Evolutionary conservation across 1,140 invertebrate species (phyloP), one percentile per base, ranked within the genome.

Genomic region (Drosophila rhopaloa): DNA sequence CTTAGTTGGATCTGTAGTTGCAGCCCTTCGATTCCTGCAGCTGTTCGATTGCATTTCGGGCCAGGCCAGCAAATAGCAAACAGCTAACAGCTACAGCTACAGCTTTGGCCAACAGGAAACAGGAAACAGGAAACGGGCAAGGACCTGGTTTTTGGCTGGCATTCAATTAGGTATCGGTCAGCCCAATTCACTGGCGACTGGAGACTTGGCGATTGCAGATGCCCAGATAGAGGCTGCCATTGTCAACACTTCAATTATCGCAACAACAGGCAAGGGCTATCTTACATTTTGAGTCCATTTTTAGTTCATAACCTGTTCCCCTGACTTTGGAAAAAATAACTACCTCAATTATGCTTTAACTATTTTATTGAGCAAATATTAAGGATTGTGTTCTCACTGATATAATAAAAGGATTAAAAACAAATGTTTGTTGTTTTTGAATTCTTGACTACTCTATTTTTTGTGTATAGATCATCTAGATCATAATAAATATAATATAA

Each of bases 141-240:
- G 47, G 40, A 51, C 47, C 56, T 73, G 41, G 68, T 61, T 73
- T 48, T 60, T 59, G 71, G 35, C 41, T 55, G 47, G 73, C 74
- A 55, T 77, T 77, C 75, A 77, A 77, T 77, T 77, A 77, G 56
- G 75, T 70, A 77, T 77, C 58, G 73, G 74, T 44, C 65, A 60
- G 46, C 16, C 50, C 44, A 40, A 51, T 37, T 46, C 50, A 47
- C 60, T 43, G 55, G 43, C 40, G 37, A 24, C 51, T 47, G 32
- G 40, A 67, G 51, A 66, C 38, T 66, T 40, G 59, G 35, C 7
- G 60, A 48, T 60, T 32, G 38, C 72, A 51, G 55, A 59, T 48
- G 56, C 32, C 10, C 54, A 67, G 51, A 37, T 14, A 47, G 14
- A 46, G 24, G 46, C 41, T 24, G 24, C 19, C 19, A 58, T 67